Conservation (phyloP, 2,113 vertebrate species). For the Hylia prasina region DNA sequence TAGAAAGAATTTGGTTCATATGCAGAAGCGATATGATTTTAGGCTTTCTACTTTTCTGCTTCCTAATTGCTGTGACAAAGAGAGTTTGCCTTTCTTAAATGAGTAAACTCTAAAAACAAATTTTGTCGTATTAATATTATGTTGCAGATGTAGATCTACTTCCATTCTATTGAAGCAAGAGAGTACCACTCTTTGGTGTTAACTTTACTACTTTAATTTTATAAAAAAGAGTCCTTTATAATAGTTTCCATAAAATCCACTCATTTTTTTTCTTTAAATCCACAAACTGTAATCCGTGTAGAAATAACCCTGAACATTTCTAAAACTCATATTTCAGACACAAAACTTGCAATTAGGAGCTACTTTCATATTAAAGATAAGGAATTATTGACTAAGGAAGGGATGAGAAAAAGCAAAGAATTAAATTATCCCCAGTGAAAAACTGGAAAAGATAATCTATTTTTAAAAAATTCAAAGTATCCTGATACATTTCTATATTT, state of each 20-base stretch:
- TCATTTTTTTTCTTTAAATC: background rate
- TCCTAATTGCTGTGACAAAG: background rate
- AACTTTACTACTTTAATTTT: conserved; percentile 13
- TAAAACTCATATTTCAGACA: background rate
- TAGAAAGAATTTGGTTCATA: background rate
- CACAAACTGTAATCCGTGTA: background rate
- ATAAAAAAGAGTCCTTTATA: background rate
- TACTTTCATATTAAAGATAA: conserved; percentile 20
- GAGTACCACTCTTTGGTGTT: background rate
- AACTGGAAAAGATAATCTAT: background rate
- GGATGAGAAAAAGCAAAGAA: background rate
- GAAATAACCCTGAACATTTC: background rate
- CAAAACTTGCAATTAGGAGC: background rate
- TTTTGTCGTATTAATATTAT: background rate
- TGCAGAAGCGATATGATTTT: background rate
- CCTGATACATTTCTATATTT: background rate
- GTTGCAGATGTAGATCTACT: background rate
- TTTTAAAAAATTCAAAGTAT: background rate
- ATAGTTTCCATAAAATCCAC: background rate
- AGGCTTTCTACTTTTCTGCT: background rate
- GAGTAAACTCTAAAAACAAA: background rate
- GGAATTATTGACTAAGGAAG: conserved; percentile 17
- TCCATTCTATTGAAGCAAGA: background rate
- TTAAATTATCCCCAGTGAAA: background rate
- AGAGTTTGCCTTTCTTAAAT: background rate